Base-by-base conservation (phyloP, 2,888 invertebrate species). In the Platerodrilus igneus region DNA sequence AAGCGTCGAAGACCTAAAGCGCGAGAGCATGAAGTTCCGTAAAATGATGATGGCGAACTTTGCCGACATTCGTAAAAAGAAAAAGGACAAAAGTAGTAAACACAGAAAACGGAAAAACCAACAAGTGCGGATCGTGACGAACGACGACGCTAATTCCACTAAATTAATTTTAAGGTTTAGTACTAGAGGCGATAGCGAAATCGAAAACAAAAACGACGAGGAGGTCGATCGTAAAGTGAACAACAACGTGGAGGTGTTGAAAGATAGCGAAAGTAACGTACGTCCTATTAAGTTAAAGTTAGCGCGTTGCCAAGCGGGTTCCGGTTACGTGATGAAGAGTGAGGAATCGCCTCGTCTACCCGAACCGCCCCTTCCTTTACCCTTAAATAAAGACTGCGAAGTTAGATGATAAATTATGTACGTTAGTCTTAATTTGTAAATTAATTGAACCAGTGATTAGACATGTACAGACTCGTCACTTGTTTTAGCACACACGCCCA, bases 21-120 rank as follows among this genome's bases (percentile, higher is more conserved):
- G 88, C 2, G 87, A 90, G 57, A 87, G 85, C 55, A 90, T 91
- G 90, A 89, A 88, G 60, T 91, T 78, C 66, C 76, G 91, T 9
- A 79, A 83, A 47, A 79, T 78, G 74, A 82, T 91, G 2, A 87
- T 88, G 85, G 86, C 86, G 3, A 83, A 84, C 58, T 88, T 89
- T 58, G 83, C 83, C 42, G 81, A 81, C 53, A 77, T 77, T 49
- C 82, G 83, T 51, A 75, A 75, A 50, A 68, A 68, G 9, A 71
- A 73, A 50, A 70, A 70, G 37, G 61, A 59, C 68, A 78, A 70
- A 67, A 76, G 69, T 66, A 76, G 69, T 64, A 80, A 68, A 60
- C 75, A 73, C 56, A 72, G 70, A 48, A 75, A 73, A 52, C 75
- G 71, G 56, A 77, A 70, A 71, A 66, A 68, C 59, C 69, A 62